Conservation (phyloP, 2,113 vertebrate genomes). For the Pardalotus punctatus region DNA sequence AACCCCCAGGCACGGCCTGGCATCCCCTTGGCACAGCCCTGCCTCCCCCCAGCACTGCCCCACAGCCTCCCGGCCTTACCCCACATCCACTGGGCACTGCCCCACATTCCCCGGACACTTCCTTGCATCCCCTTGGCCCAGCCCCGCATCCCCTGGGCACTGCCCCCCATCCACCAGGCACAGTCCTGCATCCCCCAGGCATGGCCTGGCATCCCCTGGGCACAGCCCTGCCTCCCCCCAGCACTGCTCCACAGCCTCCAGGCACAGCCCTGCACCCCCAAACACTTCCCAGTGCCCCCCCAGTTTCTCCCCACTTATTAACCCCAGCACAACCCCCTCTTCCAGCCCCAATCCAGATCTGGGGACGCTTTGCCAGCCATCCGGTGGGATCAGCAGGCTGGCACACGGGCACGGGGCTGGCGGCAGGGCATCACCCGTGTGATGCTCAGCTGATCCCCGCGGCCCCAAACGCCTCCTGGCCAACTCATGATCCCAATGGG, state of each 20-base stretch:
- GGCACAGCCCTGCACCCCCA: too few relatives aligned
- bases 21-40: too few relatives aligned
- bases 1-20: too few relatives aligned
- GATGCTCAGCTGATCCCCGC: conserved; percentile 63
- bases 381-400: background rate
- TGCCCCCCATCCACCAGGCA: fast-evolving
- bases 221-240: background rate
- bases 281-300: background rate
- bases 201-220: background rate
- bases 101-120: fast-evolving
- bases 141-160: fast-evolving
- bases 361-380: fast-evolving
- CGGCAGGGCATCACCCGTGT: background rate
- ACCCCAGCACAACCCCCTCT: fast-evolving
- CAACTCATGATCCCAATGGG: background rate
- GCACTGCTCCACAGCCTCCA: background rate
- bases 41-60: background rate
- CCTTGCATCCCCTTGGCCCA: background rate
- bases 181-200: fast-evolving
- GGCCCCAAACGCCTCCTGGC: conserved; percentile 39
- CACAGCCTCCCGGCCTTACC: too few relatives aligned
- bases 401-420: background rate
- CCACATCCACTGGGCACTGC: too few relatives aligned
- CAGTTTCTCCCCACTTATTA: background rate
- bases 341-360: fast-evolving